Base-by-base conservation (phyloP, 2,797 vertebrate species). In the Mallotus villosus region DNA sequence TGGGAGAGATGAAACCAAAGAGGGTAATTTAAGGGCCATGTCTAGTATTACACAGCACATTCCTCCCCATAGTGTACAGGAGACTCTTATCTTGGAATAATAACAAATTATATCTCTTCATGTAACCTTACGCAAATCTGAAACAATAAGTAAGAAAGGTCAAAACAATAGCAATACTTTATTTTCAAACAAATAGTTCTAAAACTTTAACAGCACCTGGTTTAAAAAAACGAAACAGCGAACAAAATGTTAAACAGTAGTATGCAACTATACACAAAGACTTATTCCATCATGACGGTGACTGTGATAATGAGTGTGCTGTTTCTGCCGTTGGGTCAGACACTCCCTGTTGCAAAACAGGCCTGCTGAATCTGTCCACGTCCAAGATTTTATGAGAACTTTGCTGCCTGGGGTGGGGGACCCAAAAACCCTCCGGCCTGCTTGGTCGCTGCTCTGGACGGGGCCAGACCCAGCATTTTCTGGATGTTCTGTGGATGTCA, bases 371-470 rank as follows among this genome's bases (percentile, higher is more conserved):
- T 29, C 16, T 0, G 14, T 57, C 41, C 4, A 34, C 14, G 59
- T 60, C 25, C 58, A 14, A 73, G 24, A 5, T 12, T 58, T 95
- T 88, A 99, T 1, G 97, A 98, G 70, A 99, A 99, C 87, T 99
- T 99, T 6, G 96, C 96, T 61, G 97, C 95, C 78, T 98, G 97
- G 24, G 97, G 97, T 34, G 98, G 98, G 0, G 98, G 97, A 51
- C 97, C 97, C 70, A 99, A 93, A 88, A 99, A 99, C 32, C 97
- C 98, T 46, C 98, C 98, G 0, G 97, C 98, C 81, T 99, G 98
- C 79, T 99, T 99, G 41, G 98, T 99, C 68, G 98, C 97, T 63
- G 98, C 98, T 82, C 97, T 94, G 51, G 98, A 99, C 49, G 98
- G 97, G 27, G 97, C 98, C 0, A 99, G 94, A 55, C 97, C 98